phyloP scores from a whole-genome alignment of 2,113 vertebrate genomes.

The Psittacus erithacus region DNA sequence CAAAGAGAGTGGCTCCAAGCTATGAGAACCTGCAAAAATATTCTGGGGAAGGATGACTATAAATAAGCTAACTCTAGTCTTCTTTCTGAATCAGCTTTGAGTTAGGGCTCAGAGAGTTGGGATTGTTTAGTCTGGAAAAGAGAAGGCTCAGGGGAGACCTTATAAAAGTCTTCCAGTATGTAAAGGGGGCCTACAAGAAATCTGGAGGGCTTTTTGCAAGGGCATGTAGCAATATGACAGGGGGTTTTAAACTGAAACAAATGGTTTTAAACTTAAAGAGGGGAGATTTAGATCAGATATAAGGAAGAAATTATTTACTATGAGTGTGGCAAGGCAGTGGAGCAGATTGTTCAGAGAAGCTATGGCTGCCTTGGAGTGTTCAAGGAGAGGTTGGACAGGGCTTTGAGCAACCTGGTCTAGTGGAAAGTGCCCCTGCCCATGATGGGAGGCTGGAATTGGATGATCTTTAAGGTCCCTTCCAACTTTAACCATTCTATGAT shows the following conservation, averaged over 20 bases:
- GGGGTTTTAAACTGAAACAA: neutral
- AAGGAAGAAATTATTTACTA: neutral
- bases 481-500: neutral
- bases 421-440: neutral
- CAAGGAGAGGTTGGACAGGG: neutral
- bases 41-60: neutral
- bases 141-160: neutral
- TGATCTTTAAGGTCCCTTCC: neutral
- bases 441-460: neutral
- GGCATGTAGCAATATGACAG: neutral
- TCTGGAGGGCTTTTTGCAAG: neutral
- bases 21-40: neutral
- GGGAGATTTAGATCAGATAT: neutral
- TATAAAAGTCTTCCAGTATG: neutral
- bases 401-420: neutral
- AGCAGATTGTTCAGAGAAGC: neutral
- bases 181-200: neutral
- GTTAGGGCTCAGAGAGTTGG: neutral
- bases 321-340: neutral
- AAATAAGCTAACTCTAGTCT: neutral
- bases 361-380: neutral
- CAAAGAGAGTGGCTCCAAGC: neutral
- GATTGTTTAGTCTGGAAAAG: neutral
- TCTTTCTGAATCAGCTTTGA: neutral
- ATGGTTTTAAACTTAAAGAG: neutral